Base-by-base conservation (phyloP, 2,888 invertebrate genomes). In the Acleris literana region DNA sequence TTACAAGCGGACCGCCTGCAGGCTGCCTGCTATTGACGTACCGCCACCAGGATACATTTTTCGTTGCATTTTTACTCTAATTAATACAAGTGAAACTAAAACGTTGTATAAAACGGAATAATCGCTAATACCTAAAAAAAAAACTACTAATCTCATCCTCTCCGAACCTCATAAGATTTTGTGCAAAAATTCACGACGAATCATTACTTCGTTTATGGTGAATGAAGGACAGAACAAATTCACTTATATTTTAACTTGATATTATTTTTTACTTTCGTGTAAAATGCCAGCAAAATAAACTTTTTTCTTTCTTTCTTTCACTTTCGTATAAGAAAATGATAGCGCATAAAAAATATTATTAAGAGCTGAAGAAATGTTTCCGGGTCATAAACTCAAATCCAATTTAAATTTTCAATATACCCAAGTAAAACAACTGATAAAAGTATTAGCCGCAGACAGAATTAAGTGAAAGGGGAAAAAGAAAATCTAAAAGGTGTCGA, bases 11-110 rank as follows among this genome's bases (percentile, higher is more conserved):
- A 72, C 74, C 72, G 58, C 74, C 74, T 70, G 72, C 72, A 64
- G 74, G 62, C 66, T 63, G 64, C 29, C 74, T 78, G 78, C 18
- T 61, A 65, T 43, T 78, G 79, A 76, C 79, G 71, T 59, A 63
- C 63, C 65, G 18, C 39, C 43, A 17, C n/a, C 29, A 51, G 44
- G 49, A 44, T 39, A 44, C 44, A 25, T 17, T n/a, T n/a, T n/a
- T 5, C n/a, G 16, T 44, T n/a, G n/a, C 16, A 44, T 13, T n/a
- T 17, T 17, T n/a, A 46, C 17, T 6, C 16, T 6, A 5, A n/a
- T n/a, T 46, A 46, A 46, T n/a, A 6, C 17, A 46, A 46, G 17
- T 33, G 9, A 33, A 33, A 33, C 33, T 2, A 9, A 33, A 33
- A 9, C 6, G 6, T 25, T 25, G 25, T 25, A 25, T 7, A 6